Evolutionary conservation across 2,797 vertebrate species (phyloP), one percentile per base, ranked within the genome.

Genomic region (Acanthurus tractus): DNA sequence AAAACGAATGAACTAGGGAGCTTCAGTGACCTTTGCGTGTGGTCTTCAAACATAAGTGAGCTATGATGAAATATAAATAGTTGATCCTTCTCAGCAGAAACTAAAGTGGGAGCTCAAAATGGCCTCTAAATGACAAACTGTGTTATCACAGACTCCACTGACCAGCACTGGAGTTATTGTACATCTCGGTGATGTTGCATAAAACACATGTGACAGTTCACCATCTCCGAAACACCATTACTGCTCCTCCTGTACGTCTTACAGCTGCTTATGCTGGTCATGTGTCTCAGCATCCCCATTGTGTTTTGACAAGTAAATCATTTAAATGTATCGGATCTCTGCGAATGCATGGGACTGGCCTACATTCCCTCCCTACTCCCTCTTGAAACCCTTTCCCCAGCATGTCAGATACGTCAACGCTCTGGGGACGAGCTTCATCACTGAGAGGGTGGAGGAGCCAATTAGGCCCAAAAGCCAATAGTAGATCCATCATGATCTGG

Each of bases 401-500:
- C 69, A 83, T 81, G 62, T 85, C 69, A 88, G 85, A 89, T 74
- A 76, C 6, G 10, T 90, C 75, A 69, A 64, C 79, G 78, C 81
- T 61, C 86, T 7, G 7, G 86, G 83, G 87, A 91, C 57, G 18
- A 20, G 59, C 29, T 15, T 45, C 64, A 68, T 87, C 57, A 70
- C 75, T 76, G 83, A 84, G 76, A 81, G 77, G 75, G 79, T 75
- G 63, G 75, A 89, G 64, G 75, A 89, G 81, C 82, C 88, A 90
- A 88, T 91, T 90, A 90, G 58, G 49, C 78, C 69, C 53, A 52
- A 81, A 86, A 89, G 70, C 78, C 67, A 83, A 84, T 78, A 81
- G 48, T n/a, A 84, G 67, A 84, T 84, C 77, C 77, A 74, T 81
- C 69, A 83, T 78, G 63, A 86, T 80, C 54, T 82, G 68, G 52